Percentiles rank a stretch among this genome's conserved stretches.
phyloP scores from a whole-genome alignment of 1,140 invertebrate genomes.

The Chrysoperla carnea region DNA sequence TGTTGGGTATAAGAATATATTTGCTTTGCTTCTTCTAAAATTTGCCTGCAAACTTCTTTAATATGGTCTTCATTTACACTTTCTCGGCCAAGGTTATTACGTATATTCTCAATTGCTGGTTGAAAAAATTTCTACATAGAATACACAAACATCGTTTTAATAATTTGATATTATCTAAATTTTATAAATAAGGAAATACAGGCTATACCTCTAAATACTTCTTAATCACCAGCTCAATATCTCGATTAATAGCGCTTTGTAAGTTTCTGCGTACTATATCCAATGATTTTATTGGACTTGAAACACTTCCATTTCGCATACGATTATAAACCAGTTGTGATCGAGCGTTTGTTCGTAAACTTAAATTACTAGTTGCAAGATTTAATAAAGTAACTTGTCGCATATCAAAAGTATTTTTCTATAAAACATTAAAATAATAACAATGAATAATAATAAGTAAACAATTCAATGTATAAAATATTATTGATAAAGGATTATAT shows the following conservation, averaged over 20 bases:
- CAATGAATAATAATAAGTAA: conserved; percentile 13
- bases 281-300: conserved; percentile 49
- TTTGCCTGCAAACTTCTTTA: conserved; percentile 49
- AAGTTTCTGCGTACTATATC: conserved; percentile 55
- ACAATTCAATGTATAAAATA: conserved; percentile 9
- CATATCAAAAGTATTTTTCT: conserved; percentile 38
- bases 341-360: conserved; percentile 26
- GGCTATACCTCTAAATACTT: conserved; percentile 60
- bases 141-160: conserved; percentile 3
- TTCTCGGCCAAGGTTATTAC: conserved; percentile 50
- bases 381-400: conserved; percentile 40
- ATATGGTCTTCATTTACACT: conserved; percentile 60
- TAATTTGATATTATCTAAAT: background rate
- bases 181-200: conserved; percentile 10
- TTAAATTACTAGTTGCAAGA: conserved; percentile 31
- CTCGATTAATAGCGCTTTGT: conserved; percentile 56
- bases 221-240: conserved; percentile 55
- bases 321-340: conserved; percentile 29
- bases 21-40: conserved; percentile 59
- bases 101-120: conserved; percentile 61
- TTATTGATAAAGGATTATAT: conserved; percentile 3
- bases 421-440: conserved; percentile 19
- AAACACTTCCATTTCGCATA: conserved; percentile 27
- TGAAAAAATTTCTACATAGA: conserved; percentile 51
- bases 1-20: conserved; percentile 30